Base-by-base conservation (phyloP, 2,797 vertebrate genomes). In the Acanthis flammea region DNA sequence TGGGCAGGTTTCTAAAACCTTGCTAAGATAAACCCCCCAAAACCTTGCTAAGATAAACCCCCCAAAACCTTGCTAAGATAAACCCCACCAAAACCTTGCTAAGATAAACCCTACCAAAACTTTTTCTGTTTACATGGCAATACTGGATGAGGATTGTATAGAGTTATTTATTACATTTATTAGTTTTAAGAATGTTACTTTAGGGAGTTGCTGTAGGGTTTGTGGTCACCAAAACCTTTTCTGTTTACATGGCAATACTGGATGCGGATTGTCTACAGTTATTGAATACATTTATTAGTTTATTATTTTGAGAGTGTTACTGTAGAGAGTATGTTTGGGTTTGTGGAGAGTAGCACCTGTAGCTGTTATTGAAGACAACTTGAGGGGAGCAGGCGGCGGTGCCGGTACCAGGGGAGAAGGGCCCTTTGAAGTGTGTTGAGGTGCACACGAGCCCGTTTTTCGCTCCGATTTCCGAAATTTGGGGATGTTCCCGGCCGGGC, bases 371-470 rank as follows among this genome's bases (percentile, higher is more conserved):
- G 57, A 5, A 28, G 28, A 1, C 12, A 31, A 3, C 2, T 13
- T 6, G 6, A 51, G 47, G 15, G 18, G 35, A 7, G 35, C 15
- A 31, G 33, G 21, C 3, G 11, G 8, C 15, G 4, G 21, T 31
- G 27, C 65, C 47, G 2, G 4, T 4, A 9, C 25, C 10, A 8
- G 27, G 10, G 16, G 21, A n/a, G 27, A 24, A 12, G 54, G 54
- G 14, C 2, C 15, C n/a, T 17, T 6, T 25, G 0, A 1, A 1
- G 33, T 24, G 25, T 14, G 25, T 35, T 7, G 27, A 7, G 37
- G 58, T 2, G 12, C 35, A 5, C 35, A 3, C 18, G 18, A 6
- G 12, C 18, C 35, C 37, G 12, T 14, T 21, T 39, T 14, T 4
- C 5, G 35, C 57, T 14, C 57, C 35, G 8, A 1, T 14, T 37